phyloP scores from a whole-genome alignment of 1,140 invertebrate species.

The Drosophila nigromelanica region DNA sequence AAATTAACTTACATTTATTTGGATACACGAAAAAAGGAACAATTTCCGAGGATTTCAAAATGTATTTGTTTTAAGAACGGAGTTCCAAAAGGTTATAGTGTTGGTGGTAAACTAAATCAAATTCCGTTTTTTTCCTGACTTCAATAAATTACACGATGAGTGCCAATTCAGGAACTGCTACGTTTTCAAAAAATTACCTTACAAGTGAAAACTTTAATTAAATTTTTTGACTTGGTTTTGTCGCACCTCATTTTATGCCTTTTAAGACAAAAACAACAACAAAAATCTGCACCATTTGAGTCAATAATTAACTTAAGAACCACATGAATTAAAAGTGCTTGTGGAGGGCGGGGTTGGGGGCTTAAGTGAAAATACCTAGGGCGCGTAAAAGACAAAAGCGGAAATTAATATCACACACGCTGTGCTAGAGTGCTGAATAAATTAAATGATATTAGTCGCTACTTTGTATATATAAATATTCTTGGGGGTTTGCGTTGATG shows the following conservation, averaged over 20 bases:
- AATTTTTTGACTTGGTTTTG: background rate
- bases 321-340: constrained; percentile 34
- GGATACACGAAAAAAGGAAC: constrained; percentile 41
- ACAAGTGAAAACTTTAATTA: constrained; percentile 9
- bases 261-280: background rate
- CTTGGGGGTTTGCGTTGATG: constrained; percentile 31
- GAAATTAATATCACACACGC: constrained; percentile 57
- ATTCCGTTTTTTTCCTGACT: background rate
- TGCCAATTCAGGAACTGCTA: background rate
- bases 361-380: constrained; percentile 13
- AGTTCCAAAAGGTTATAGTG: constrained; percentile 21
- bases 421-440: constrained; percentile 50
- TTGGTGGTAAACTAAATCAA: constrained; percentile 23
- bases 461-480: constrained; percentile 51
- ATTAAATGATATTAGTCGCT: constrained; percentile 68
- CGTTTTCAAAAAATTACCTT: background rate
- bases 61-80: constrained; percentile 2
- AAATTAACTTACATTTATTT: constrained; percentile 3
- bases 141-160: background rate
- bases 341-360: background rate
- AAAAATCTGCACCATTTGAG: constrained; percentile 28
- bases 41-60: constrained; percentile 12
- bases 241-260: constrained; percentile 6
- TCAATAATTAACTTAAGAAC: constrained; percentile 61
- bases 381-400: constrained; percentile 34